Evolutionary conservation across 2,888 invertebrate genomes (phyloP).

Genomic region (Diloba caeruleocephala): DNA sequence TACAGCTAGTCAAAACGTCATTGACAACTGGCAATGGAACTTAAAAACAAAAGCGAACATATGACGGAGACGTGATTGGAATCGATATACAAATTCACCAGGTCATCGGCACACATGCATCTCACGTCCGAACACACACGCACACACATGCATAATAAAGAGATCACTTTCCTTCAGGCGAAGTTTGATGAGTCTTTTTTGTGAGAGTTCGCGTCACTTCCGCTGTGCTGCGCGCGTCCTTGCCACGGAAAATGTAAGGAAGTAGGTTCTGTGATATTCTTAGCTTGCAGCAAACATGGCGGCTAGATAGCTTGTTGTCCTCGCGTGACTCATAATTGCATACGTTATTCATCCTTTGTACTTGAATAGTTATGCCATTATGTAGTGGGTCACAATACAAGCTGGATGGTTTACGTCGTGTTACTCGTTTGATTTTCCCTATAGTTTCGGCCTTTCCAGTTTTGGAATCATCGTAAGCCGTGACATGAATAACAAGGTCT

Average conservation of each 20-base stretch:
- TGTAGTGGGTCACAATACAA: constrained; percentile 22
- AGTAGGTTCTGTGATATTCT: constrained; percentile 36
- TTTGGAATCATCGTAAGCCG: background rate
- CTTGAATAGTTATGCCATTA: constrained; percentile 13
- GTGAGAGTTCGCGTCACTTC: constrained; percentile 39
- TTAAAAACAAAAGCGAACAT: constrained; percentile 41
- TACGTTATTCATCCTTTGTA: constrained; percentile 30
- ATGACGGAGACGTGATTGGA: constrained; percentile 46
- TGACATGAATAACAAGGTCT: background rate
- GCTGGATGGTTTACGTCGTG: constrained; percentile 1
- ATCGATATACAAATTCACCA: constrained; percentile 36
- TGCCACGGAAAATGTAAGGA: constrained; percentile 47
- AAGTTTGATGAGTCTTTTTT: constrained; percentile 39
- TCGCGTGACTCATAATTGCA: constrained; percentile 33
- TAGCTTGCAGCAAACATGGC: constrained; percentile 25
- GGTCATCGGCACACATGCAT: constrained; percentile 52
- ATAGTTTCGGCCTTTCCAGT: background rate
- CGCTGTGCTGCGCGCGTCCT: constrained; percentile 47
- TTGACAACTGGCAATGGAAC: constrained; percentile 35
- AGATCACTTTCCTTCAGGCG: constrained; percentile 51
- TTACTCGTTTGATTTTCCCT: constrained; percentile 15
- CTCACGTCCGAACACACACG: constrained; percentile 47
- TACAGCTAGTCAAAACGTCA: constrained; percentile 16
- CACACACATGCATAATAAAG: constrained; percentile 20
- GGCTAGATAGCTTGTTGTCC: constrained; percentile 33